Evolutionary conservation across 2,888 invertebrate species (phyloP), one percentile per base, ranked within the genome.

Genomic region (Tiphia femorata): DNA sequence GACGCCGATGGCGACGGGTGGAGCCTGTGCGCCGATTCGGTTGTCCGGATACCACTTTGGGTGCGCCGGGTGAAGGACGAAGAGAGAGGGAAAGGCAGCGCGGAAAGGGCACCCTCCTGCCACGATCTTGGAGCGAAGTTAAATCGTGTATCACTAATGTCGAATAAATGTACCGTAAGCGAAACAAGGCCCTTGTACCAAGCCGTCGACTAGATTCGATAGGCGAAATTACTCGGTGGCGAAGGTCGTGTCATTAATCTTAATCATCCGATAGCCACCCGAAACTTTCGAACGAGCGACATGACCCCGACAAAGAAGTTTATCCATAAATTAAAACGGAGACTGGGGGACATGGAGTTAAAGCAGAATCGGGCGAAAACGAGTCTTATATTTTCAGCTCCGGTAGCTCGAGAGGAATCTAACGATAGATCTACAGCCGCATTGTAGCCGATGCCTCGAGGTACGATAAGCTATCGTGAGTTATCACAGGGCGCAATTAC

Each of bases 111-210:
- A n/a, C n/a, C n/a, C n/a, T n/a, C n/a, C n/a, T n/a, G n/a, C n/a
- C n/a, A n/a, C n/a, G n/a, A n/a, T n/a, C n/a, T n/a, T n/a, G n/a
- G n/a, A n/a, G 42, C 40, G 30, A 50, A 49, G 58, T 64, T 67
- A 70, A 69, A 69, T 69, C 67, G 67, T 59, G 64, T 70, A 70
- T 69, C 55, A 67, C 67, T 69, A 70, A 69, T 62, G 62, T 62
- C 35, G 67, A 58, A 64, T 69, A 70, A 69, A 69, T 69, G 70
- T 69, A 67, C 53, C 48, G 67, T 70, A 56, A 64, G 56, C 55
- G 58, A 70, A 69, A 67, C 69, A 67, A 56, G 59, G 42, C 8
- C 27, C 40, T 29, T 14, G 30, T 19, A 25, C 17, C 33, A 29
- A 50, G 35, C 42, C 59, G 48, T 62, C 63, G 63, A 66, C 60